Evolutionary conservation across 2,888 invertebrate genomes (phyloP).

Genomic region (Brenthis daphne): DNA sequence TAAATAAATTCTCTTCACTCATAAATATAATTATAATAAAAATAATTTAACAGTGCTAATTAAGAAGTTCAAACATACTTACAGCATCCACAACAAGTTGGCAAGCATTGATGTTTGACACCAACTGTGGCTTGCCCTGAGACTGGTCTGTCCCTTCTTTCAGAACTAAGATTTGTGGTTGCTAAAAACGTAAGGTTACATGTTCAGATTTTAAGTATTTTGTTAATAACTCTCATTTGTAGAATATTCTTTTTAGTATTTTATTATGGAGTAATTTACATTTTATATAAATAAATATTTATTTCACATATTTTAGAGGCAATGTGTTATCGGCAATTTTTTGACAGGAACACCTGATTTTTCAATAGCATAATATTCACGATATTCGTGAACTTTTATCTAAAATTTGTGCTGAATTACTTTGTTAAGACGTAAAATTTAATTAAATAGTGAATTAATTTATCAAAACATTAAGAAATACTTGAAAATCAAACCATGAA

Average conservation of each 20-base stretch:
- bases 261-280: too few relatives aligned
- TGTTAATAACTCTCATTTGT: not conserved
- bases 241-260: too few relatives aligned
- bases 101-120: slow-evolving; percentile 99
- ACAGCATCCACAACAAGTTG: slow-evolving; percentile 97
- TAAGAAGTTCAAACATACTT: slow-evolving; percentile 42
- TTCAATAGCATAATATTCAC: not conserved
- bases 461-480: not conserved
- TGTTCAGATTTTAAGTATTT: not conserved
- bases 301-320: too few relatives aligned
- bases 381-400: not conserved
- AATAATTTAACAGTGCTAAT: not conserved
- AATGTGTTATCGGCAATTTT: too few relatives aligned
- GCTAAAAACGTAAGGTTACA: slow-evolving; percentile 80
- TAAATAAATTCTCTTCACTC: too few relatives aligned
- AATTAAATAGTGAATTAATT: not conserved
- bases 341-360: slow-evolving; percentile 11
- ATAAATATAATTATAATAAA: too few relatives aligned
- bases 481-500: slow-evolving; percentile 5
- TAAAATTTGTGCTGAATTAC: not conserved
- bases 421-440: not conserved
- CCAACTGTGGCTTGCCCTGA: slow-evolving; percentile 97
- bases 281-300: too few relatives aligned
- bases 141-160: slow-evolving; percentile 98
- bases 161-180: slow-evolving; percentile 98